Evolutionary conservation across 2,888 invertebrate genomes (phyloP).

Genomic region (Boloria euphrosyne): DNA sequence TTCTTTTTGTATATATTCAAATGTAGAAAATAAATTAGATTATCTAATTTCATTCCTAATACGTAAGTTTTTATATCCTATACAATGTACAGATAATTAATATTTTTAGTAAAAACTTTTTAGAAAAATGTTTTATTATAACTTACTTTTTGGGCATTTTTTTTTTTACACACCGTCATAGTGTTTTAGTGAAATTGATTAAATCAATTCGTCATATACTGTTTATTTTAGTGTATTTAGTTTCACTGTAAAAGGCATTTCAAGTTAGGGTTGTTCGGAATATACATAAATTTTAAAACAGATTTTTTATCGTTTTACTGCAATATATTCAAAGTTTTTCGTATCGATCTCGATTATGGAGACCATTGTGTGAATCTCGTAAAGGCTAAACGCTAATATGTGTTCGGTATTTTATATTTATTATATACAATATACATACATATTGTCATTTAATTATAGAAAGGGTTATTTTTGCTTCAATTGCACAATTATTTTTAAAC

Average conservation of each 20-base stretch:
- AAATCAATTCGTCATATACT: constrained; percentile 31
- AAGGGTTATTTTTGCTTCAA: constrained; percentile 17
- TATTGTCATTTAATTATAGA: constrained; percentile 2
- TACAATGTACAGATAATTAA: constrained; percentile 55
- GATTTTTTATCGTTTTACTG: not conserved
- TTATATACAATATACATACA: not conserved
- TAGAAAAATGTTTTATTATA: constrained; percentile 39
- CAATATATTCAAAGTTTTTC: not conserved
- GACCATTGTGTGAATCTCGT: no score
- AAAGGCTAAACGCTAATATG: not conserved
- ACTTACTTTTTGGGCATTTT: constrained; percentile 22
- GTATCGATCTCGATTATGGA: not conserved
- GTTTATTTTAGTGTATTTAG: constrained; percentile 3
- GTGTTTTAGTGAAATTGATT: constrained; percentile 32
- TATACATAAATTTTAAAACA: not conserved
- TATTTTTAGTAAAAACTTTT: constrained; percentile 49
- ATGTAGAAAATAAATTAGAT: constrained; percentile 46
- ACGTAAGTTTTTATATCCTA: constrained; percentile 60
- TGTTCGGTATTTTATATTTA: not conserved
- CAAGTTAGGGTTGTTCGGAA: not conserved
- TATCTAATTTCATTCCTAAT: constrained; percentile 67
- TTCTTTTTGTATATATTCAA: constrained; percentile 60
- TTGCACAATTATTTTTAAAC: constrained; percentile 31
- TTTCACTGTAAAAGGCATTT: constrained; percentile 7
- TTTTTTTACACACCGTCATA: constrained; percentile 15